Evolutionary conservation across 2,888 invertebrate species (phyloP).

Genomic region (Agelastica alni): DNA sequence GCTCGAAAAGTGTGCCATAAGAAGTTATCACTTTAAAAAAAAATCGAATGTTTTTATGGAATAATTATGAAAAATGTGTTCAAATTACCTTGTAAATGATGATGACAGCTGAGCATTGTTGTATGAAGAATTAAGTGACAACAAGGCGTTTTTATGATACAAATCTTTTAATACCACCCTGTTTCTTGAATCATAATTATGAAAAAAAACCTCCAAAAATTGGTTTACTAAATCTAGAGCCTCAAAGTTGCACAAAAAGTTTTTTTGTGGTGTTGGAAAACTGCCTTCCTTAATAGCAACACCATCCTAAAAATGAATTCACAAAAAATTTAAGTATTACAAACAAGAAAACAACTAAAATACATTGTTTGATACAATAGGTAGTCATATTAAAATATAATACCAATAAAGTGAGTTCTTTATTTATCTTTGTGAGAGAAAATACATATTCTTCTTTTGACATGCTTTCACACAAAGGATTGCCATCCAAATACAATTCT

Average conservation of each 20-base stretch:
- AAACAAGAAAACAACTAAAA: too few relatives aligned
- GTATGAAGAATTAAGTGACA: conserved; percentile 62
- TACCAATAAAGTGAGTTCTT: conserved; percentile 60
- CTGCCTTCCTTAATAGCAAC: conserved; percentile 52
- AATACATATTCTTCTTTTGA: conserved; percentile 65
- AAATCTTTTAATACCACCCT: conserved; percentile 61
- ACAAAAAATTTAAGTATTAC: too few relatives aligned
- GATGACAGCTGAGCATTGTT: conserved; percentile 46
- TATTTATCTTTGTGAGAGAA: conserved; percentile 60
- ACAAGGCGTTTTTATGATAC: conserved; percentile 67
- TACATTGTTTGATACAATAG: too few relatives aligned
- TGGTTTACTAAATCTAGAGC: conserved; percentile 61
- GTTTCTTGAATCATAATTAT: conserved; percentile 66
- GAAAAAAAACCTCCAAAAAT: conserved; percentile 70
- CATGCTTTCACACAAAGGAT: conserved; percentile 71
- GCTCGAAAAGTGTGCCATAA: too few relatives aligned
- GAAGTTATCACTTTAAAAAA: too few relatives aligned
- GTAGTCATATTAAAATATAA: too few relatives aligned
- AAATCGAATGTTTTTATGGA: too few relatives aligned
- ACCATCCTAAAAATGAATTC: conserved; percentile 64
- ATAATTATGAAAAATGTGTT: conserved; percentile 10
- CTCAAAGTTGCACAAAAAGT: conserved; percentile 60
- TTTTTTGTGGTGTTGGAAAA: conserved; percentile 57
- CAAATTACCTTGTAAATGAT: conserved; percentile 45
- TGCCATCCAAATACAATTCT: conserved; percentile 66